Base-by-base conservation (phyloP, 1,140 invertebrate genomes). In the Neodiprion virginianus region DNA sequence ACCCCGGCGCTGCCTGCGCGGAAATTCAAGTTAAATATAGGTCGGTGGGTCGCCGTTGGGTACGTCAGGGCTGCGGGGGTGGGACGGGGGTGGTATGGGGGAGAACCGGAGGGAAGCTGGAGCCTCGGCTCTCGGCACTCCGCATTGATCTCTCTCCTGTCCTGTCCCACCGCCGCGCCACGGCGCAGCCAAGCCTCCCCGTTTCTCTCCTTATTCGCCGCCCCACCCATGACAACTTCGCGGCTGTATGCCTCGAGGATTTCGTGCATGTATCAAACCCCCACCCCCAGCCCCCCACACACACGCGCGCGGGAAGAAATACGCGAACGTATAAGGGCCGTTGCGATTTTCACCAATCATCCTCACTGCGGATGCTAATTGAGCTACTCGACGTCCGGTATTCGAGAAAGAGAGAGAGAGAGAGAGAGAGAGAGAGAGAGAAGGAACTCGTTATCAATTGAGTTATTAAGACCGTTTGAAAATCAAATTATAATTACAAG, bases 81-180 rank as follows among this genome's bases (percentile, higher is more conserved):
- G 28, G 28, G 28, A 40, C 5, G 28, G 1, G 5, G 28, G 5
- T 3, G 11, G n/a, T 5, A 17, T 12, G 11, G 4, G 11, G 53
- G 53, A 17, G 53, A 8, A 14, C 11, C 53, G 11, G 53, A 17
- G n/a, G 53, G 53, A 17, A 61, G 53, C n/a, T 17, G 11, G 53
- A 17, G 11, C n/a, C 53, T 40, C 28, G 28, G 28, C 28, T 40
- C 28, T 61, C 53, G 53, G 53, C 53, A 61, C 53, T 61, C 53
- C 53, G 53, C 53, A 61, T 61, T 61, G 53, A 61, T 61, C 53
- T 61, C 53, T 61, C 53, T 61, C 53, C 53, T 61, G 53, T 61
- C 53, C 53, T 61, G 53, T 61, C 53, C 53, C 53, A 61, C 53
- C 53, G n/a, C 53, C 11, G 53, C 53, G 53, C 5, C 53, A 8